A percentile compares a stretch with the other conserved stretches of the same genome.
Evolutionary conservation across 2,888 invertebrate species (phyloP).

Genomic region (Dicranocentrus wangi): DNA sequence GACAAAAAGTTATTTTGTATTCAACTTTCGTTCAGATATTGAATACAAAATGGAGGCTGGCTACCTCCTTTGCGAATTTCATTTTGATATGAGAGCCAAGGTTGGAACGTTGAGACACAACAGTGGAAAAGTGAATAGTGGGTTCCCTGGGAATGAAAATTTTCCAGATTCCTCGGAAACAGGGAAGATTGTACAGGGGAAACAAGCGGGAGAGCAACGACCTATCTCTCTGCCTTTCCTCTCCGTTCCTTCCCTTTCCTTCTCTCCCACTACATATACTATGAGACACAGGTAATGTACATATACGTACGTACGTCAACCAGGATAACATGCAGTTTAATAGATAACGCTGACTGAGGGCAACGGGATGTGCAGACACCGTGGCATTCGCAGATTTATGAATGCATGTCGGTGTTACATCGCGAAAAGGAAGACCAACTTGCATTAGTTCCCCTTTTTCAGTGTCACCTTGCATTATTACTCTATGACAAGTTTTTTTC

Average conservation of each 20-base stretch:
- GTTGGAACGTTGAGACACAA: background rate
- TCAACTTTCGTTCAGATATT: constrained; percentile 11
- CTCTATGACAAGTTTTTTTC: constrained; percentile 29
- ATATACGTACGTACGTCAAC: too few species aligned
- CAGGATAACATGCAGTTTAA: too few species aligned
- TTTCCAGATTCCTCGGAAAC: background rate
- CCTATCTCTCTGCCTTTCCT: constrained; percentile 6
- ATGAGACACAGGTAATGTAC: too few species aligned
- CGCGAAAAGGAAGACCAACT: constrained; percentile 26
- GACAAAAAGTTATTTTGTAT: constrained; percentile 29
- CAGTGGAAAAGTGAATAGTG: constrained; percentile 3
- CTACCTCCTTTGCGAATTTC: background rate
- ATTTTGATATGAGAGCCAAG: background rate
- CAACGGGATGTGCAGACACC: too few species aligned
- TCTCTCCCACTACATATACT: background rate
- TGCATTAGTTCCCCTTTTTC: constrained; percentile 54
- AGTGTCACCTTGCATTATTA: constrained; percentile 44
- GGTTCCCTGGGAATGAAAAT: background rate
- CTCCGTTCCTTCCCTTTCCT: background rate
- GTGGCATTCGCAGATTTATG: constrained; percentile 50
- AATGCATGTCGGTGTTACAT: constrained; percentile 40
- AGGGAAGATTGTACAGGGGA: constrained; percentile 5
- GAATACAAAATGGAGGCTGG: background rate
- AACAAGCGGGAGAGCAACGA: constrained; percentile 13
- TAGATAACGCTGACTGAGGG: too few species aligned